Evolutionary conservation across 2,797 vertebrate species (phyloP).

Genomic region (Tachyglossus aculeatus): DNA sequence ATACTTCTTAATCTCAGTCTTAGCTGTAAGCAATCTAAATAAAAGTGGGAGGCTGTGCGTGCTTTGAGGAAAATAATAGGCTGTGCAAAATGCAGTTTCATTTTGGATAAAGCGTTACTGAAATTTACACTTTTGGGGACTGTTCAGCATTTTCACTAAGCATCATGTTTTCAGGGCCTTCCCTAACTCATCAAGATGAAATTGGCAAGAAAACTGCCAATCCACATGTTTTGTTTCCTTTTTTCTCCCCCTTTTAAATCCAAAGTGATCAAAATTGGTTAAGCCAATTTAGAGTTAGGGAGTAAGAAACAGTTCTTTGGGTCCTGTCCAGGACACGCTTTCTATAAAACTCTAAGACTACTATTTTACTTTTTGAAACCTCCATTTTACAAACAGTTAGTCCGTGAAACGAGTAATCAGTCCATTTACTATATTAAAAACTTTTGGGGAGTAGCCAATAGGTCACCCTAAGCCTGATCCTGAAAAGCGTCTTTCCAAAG

Average conservation of each 20-base stretch:
- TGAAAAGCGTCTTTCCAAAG: slow-evolving; percentile 31
- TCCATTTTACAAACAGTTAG: not conserved
- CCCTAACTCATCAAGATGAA: slow-evolving; percentile 33
- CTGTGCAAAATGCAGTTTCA: slow-evolving; percentile 24
- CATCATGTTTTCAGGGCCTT: slow-evolving; percentile 44
- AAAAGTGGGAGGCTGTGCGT: not conserved
- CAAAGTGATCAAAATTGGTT: slow-evolving; percentile 49
- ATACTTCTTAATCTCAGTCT: slow-evolving; percentile 43
- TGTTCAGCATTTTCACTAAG: slow-evolving; percentile 30
- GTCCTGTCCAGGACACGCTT: slow-evolving; percentile 17
- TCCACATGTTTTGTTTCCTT: not conserved
- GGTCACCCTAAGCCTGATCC: slow-evolving; percentile 23
- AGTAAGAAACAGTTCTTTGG: slow-evolving; percentile 15
- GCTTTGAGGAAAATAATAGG: slow-evolving; percentile 35
- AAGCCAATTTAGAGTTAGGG: slow-evolving; percentile 32
- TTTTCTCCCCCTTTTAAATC: slow-evolving; percentile 33
- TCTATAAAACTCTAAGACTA: slow-evolving; percentile 19
- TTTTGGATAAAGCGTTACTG: slow-evolving; percentile 3
- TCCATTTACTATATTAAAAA: slow-evolving; percentile 26
- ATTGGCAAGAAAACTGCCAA: slow-evolving; percentile 15
- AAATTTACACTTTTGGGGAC: slow-evolving; percentile 20
- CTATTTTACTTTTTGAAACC: not conserved
- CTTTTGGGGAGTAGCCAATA: slow-evolving; percentile 20
- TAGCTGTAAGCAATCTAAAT: slow-evolving; percentile 34
- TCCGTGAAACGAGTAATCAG: slow-evolving; percentile 19